A percentile compares a stretch with the other conserved stretches of the same genome.
phyloP scores from a whole-genome alignment of 2,888 invertebrate species.

The Pollenia amentaria region DNA sequence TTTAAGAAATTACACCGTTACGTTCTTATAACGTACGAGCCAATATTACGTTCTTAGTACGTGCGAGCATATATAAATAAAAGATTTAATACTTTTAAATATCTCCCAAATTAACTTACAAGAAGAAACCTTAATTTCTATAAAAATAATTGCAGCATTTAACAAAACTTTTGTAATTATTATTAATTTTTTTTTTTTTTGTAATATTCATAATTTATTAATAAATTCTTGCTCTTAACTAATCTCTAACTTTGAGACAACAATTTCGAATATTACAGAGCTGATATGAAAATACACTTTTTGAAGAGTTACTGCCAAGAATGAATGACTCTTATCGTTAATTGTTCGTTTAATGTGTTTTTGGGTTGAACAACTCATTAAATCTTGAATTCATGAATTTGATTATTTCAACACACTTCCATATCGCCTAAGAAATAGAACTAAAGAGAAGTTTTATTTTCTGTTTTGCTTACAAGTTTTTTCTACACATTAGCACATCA shows the following conservation, averaged over 20 bases:
- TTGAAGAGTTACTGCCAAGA: neutral
- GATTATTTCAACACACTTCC: slow-evolving; percentile 39
- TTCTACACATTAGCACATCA: slow-evolving; percentile 61
- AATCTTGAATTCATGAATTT: slow-evolving; percentile 58
- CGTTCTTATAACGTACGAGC: too few species aligned
- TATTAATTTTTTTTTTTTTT: slow-evolving; percentile 17
- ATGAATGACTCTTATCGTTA: neutral
- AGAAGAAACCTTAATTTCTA: neutral
- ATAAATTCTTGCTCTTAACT: slow-evolving; percentile 20
- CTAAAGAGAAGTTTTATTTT: slow-evolving; percentile 10
- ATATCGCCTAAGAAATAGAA: neutral
- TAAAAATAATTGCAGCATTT: slow-evolving; percentile 47
- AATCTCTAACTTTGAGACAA: slow-evolving; percentile 31
- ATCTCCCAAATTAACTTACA: neutral
- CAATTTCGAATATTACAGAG: slow-evolving; percentile 32
- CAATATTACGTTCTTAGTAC: too few species aligned
- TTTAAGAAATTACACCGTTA: too few species aligned
- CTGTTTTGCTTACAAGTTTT: slow-evolving; percentile 15
- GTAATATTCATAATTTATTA: slow-evolving; percentile 52
- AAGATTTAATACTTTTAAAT: neutral
- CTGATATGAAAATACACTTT: neutral
- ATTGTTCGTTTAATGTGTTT: slow-evolving; percentile 19
- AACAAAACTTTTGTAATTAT: slow-evolving; percentile 39
- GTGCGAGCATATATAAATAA: too few species aligned
- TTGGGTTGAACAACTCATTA: slow-evolving; percentile 48